Evolutionary conservation across 2,113 vertebrate species (phyloP).

Genomic region (Oncorhynchus keta): DNA sequence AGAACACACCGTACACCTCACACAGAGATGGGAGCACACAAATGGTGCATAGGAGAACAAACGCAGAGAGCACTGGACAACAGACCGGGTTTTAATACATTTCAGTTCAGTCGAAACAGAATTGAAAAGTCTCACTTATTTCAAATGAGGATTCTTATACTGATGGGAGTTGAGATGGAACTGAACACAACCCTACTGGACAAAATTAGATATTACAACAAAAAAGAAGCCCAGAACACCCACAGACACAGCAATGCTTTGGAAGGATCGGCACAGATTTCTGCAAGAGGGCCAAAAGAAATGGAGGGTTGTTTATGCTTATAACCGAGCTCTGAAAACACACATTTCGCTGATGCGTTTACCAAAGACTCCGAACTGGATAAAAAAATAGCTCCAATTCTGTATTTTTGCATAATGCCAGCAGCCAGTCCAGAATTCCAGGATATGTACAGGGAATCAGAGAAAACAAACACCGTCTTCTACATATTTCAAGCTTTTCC

Average conservation of each 20-base stretch:
- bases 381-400: constrained; percentile 52
- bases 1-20: too few relatives aligned
- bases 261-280: not conserved
- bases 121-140: too few relatives aligned
- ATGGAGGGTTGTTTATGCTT: constrained; percentile 50
- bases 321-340: constrained; percentile 54
- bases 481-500: constrained; percentile 65
- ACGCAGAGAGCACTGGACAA: too few relatives aligned
- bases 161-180: too few relatives aligned
- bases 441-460: constrained; percentile 60
- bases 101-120: too few relatives aligned
- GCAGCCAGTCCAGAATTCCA: constrained; percentile 56
- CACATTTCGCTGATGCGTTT: constrained; percentile 67
- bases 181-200: not conserved
- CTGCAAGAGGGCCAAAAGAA: constrained; percentile 7
- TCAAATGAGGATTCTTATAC: too few relatives aligned
- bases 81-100: too few relatives aligned
- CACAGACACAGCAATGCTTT: not conserved
- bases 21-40: too few relatives aligned
- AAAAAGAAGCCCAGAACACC: not conserved
- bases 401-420: constrained; percentile 63
- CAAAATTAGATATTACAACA: not conserved
- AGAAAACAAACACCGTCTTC: constrained; percentile 69
- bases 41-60: too few relatives aligned
- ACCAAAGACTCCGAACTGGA: constrained; percentile 55